These are phyloP conservation scores for Pentalonia nigronervosa DNA, from an alignment of 1,140 invertebrate genomes.

Conservation along the genomic window DNA sequence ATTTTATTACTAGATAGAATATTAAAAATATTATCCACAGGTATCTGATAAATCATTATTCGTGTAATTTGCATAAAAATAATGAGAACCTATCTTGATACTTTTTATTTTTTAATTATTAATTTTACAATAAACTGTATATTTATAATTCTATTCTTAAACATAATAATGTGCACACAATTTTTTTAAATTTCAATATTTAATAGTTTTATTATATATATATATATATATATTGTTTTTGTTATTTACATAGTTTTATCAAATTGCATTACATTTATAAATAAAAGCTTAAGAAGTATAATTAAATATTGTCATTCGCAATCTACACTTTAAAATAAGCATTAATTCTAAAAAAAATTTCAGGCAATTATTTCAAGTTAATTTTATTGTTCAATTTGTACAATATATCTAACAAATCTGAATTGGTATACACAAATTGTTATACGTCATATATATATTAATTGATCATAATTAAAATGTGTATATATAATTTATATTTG, in stretches of 20 bases:
- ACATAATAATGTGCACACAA: background rate
- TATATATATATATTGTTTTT: background rate
- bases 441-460: background rate
- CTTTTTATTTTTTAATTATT: background rate
- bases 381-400: background rate
- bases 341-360: background rate
- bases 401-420: background rate
- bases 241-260: background rate
- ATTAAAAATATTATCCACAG: background rate
- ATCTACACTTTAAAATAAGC: background rate
- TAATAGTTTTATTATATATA: background rate
- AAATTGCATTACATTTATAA: background rate
- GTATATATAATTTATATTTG: background rate
- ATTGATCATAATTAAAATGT: background rate
- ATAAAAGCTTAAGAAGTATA: background rate
- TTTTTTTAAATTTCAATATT: background rate
- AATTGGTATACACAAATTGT: no score
- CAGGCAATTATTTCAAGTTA: background rate
- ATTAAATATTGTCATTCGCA: background rate
- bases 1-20: background rate
- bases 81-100: background rate
- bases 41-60: background rate
- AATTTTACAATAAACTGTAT: background rate
- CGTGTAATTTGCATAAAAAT: background rate
- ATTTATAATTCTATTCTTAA: background rate